phyloP scores from a whole-genome alignment of 2,797 vertebrate genomes.

The Sandelia bainsii region DNA sequence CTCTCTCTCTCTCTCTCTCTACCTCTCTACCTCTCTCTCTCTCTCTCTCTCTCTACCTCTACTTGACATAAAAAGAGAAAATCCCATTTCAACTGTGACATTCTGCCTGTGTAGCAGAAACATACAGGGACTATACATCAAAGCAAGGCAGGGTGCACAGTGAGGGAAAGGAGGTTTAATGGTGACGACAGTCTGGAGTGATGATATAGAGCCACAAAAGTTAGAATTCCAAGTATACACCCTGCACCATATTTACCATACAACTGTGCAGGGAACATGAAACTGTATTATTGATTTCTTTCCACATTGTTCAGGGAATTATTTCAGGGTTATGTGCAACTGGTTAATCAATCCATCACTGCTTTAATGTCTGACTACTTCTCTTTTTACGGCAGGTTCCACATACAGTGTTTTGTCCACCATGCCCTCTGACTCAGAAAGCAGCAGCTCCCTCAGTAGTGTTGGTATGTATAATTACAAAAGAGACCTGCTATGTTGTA shows the following conservation, averaged over 20 bases:
- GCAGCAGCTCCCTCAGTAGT: slow-evolving; percentile 98
- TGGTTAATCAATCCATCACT: slow-evolving; percentile 33
- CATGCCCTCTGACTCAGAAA: slow-evolving; percentile 99
- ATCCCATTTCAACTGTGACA: slow-evolving; percentile 80
- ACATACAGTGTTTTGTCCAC: slow-evolving; percentile 98
- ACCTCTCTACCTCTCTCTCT: too few species aligned
- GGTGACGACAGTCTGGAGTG: slow-evolving; percentile 55
- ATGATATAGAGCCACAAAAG: slow-evolving; percentile 63
- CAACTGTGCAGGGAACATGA: slow-evolving; percentile 45
- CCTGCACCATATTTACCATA: slow-evolving; percentile 50
- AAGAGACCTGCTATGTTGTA: not conserved
- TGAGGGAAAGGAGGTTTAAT: slow-evolving; percentile 64
- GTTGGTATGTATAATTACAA: slow-evolving; percentile 88
- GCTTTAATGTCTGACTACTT: slow-evolving; percentile 35
- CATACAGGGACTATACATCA: slow-evolving; percentile 78
- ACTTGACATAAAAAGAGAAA: slow-evolving; percentile 75
- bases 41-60: slow-evolving; percentile 17
- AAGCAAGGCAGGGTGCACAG: slow-evolving; percentile 69
- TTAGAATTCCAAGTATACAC: slow-evolving; percentile 63
- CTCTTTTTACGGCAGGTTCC: slow-evolving; percentile 86
- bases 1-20: not conserved
- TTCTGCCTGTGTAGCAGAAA: slow-evolving; percentile 80
- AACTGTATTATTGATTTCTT: slow-evolving; percentile 47
- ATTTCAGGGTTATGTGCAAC: slow-evolving; percentile 33
- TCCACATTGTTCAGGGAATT: slow-evolving; percentile 27